These are phyloP conservation scores for Spodoptera littoralis DNA, from an alignment of 2,888 invertebrate species.

Conservation along the genomic window DNA sequence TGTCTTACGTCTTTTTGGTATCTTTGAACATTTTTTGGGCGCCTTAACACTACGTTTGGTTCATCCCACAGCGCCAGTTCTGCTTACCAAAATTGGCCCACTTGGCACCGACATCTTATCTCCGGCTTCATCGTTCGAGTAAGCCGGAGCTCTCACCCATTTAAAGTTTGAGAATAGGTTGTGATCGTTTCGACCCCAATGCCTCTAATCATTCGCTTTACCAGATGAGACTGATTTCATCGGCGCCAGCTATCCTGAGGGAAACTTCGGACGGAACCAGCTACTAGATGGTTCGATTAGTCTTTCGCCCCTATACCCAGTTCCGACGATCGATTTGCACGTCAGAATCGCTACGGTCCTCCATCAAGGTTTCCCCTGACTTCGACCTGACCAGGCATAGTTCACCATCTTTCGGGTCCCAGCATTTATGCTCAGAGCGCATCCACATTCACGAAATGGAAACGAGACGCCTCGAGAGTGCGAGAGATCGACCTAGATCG, in stretches of 20 bases:
- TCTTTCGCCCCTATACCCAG: slow-evolving; percentile 92
- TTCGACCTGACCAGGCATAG: slow-evolving; percentile 92
- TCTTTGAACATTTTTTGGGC: slow-evolving; percentile 88
- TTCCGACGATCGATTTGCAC: slow-evolving; percentile 94
- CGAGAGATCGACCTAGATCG: slow-evolving; percentile 76
- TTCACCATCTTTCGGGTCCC: slow-evolving; percentile 93
- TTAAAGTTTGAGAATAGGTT: slow-evolving; percentile 94
- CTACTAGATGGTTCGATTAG: slow-evolving; percentile 94
- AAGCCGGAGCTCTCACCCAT: slow-evolving; percentile 91
- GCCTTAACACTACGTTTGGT: slow-evolving; percentile 92
- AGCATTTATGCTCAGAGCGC: slow-evolving; percentile 91
- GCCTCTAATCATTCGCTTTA: slow-evolving; percentile 94
- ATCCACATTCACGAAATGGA: slow-evolving; percentile 79
- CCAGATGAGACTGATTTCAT: slow-evolving; percentile 89
- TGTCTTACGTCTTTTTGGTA: slow-evolving; percentile 82
- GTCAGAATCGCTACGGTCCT: slow-evolving; percentile 93
- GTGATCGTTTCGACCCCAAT: slow-evolving; percentile 91
- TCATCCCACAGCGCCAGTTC: slow-evolving; percentile 94
- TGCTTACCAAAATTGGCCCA: slow-evolving; percentile 93
- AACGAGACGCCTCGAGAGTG: slow-evolving; percentile 89
- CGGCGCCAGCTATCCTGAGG: slow-evolving; percentile 91
- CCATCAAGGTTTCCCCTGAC: slow-evolving; percentile 92
- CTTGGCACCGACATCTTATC: slow-evolving; percentile 89
- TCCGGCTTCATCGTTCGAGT: slow-evolving; percentile 87
- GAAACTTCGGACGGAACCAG: slow-evolving; percentile 94